Conservation (phyloP, 2,888 invertebrate genomes). For the Sericinus montela region DNA sequence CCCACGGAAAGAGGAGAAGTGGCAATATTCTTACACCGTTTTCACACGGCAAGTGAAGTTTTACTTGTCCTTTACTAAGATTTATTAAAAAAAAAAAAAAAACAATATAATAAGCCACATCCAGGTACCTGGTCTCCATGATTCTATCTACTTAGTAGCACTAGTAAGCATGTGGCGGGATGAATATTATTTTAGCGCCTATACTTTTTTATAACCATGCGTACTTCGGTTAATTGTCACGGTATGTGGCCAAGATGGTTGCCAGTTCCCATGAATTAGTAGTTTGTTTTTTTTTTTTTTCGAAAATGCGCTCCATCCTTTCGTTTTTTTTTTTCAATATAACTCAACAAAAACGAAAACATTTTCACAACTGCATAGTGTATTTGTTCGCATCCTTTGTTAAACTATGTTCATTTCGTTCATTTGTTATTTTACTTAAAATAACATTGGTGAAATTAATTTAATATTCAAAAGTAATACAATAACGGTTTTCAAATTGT, state of each 20-base stretch:
- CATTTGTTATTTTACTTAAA: no score
- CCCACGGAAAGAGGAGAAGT: no score
- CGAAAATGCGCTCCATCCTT: conserved; percentile 1
- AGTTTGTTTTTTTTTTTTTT: conserved; percentile 28
- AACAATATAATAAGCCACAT: conserved; percentile 31
- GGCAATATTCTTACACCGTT: no score
- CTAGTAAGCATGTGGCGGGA: conserved; percentile 46
- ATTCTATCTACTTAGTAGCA: conserved; percentile 23
- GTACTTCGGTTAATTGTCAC: conserved; percentile 43
- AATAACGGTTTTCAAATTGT: no score
- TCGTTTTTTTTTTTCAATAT: no score
- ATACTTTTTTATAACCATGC: conserved; percentile 52
- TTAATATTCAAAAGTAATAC: no score
- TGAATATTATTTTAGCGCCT: conserved; percentile 65
- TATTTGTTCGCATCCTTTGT: background rate
- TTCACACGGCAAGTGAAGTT: no score
- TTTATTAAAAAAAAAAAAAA: no score
- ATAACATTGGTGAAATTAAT: no score
- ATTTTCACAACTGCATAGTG: background rate
- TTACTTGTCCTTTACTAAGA: no score
- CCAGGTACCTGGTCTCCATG: conserved; percentile 30
- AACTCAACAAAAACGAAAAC: no score
- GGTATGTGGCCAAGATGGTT: conserved; percentile 37
- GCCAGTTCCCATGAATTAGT: conserved; percentile 36
- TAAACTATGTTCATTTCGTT: no score